Conservation (phyloP, 2,797 vertebrate genomes). For the Zalophus californianus region DNA sequence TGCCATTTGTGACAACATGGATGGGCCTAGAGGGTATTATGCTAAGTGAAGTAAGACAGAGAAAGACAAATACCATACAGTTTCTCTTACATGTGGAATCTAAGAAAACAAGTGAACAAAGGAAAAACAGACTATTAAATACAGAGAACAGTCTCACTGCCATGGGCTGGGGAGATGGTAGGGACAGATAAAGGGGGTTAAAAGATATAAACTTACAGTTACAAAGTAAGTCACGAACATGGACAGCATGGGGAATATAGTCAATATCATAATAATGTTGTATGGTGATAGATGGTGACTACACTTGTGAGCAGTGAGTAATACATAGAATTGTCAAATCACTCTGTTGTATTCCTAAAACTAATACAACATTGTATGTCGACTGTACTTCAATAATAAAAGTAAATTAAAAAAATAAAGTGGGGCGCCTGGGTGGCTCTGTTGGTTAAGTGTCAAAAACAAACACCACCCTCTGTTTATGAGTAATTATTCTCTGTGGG, state of each 20-base stretch:
- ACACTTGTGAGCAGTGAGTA: not conserved
- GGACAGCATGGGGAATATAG: not conserved
- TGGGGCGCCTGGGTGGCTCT: not conserved
- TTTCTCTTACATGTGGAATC: not conserved
- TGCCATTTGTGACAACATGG: not conserved
- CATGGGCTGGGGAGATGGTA: not conserved
- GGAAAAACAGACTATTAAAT: not conserved
- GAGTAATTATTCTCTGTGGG: constrained; percentile 6
- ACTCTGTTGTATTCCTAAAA: not conserved
- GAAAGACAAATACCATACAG: not conserved
- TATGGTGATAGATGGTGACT: not conserved
- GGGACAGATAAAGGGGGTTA: not conserved
- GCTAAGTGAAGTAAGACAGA: not conserved
- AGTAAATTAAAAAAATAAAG: not conserved
- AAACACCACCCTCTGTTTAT: not conserved
- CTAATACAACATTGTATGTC: not conserved
- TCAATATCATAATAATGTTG: not conserved
- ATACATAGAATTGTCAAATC: not conserved
- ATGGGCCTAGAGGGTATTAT: not conserved
- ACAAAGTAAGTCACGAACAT: not conserved
- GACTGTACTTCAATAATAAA: not conserved
- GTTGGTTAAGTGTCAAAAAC: not conserved
- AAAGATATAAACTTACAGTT: not conserved
- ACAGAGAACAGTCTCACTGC: not conserved
- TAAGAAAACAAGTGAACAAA: not conserved